These are phyloP conservation scores for Ceratothoa steindachneri DNA, from an alignment of 2,888 invertebrate genomes.

Conservation along the genomic window DNA sequence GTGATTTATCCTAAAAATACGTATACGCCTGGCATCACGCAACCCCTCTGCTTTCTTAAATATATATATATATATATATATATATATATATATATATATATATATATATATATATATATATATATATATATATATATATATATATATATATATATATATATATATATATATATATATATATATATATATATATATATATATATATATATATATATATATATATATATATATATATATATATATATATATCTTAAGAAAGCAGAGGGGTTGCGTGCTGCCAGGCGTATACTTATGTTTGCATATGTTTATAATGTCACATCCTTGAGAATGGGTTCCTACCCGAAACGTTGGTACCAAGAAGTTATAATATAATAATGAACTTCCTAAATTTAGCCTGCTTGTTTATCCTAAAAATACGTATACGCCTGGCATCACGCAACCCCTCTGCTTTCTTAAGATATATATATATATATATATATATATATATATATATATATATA, in stretches of 20 bases:
- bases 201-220: constrained; percentile 14
- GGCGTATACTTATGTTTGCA: not conserved
- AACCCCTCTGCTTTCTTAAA: no score
- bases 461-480: constrained; percentile 14
- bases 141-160: not conserved
- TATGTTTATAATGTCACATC: not conserved
- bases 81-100: constrained; percentile 6
- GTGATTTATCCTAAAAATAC: no score
- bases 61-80: constrained; percentile 1
- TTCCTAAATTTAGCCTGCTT: no score
- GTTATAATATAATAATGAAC: no score
- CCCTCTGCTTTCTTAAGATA: no score
- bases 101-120: constrained; percentile 16
- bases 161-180: constrained; percentile 13
- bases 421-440: no score
- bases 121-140: constrained; percentile 1
- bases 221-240: not conserved
- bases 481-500: not conserved
- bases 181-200: constrained; percentile 16
- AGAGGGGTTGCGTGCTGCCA: no score
- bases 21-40: no score
- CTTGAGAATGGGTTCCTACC: no score
- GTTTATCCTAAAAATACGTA: no score
- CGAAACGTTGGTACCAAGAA: no score
- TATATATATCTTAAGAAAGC: no score